Evolutionary conservation across 2,113 vertebrate genomes (phyloP).

Genomic region (Cyphomyrus discorhynchus): DNA sequence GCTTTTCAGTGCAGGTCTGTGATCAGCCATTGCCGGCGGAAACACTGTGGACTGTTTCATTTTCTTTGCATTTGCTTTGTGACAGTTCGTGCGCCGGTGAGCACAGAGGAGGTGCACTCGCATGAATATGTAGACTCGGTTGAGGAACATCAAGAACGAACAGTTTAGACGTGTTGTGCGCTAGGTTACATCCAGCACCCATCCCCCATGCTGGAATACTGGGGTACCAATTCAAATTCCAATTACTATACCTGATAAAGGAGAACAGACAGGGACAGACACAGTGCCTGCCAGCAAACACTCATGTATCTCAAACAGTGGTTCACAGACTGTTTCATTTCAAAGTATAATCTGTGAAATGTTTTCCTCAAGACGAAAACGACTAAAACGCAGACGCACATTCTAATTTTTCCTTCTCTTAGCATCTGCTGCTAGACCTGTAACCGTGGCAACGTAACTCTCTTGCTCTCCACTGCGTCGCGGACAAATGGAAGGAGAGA

Average conservation of each 20-base stretch:
- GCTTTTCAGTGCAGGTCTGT: not conserved
- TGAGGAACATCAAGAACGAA: not conserved
- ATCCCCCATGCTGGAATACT: constrained; percentile 2
- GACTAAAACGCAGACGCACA: constrained; percentile 42
- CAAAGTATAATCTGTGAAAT: not conserved
- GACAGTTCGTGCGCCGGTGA: not conserved
- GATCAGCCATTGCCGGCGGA: not conserved
- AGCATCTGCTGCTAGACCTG: constrained; percentile 46
- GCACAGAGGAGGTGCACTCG: not conserved
- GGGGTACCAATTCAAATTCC: not conserved
- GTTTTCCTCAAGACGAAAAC: not conserved
- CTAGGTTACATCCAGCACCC: not conserved
- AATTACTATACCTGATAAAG: not conserved
- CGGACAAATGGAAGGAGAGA: constrained; percentile 9
- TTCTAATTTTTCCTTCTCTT: constrained; percentile 40
- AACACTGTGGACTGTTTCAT: not conserved
- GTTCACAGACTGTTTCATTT: not conserved
- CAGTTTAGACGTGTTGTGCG: not conserved
- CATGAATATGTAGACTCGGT: not conserved
- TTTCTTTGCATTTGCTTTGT: not conserved
- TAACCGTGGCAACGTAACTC: constrained; percentile 45
- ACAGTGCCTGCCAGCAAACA: not conserved
- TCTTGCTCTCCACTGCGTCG: not conserved
- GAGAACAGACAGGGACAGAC: not conserved
- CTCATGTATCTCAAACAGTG: not conserved